These are phyloP conservation scores for Pterois miles DNA, from an alignment of 2,797 vertebrate genomes.

Conservation along the genomic window DNA sequence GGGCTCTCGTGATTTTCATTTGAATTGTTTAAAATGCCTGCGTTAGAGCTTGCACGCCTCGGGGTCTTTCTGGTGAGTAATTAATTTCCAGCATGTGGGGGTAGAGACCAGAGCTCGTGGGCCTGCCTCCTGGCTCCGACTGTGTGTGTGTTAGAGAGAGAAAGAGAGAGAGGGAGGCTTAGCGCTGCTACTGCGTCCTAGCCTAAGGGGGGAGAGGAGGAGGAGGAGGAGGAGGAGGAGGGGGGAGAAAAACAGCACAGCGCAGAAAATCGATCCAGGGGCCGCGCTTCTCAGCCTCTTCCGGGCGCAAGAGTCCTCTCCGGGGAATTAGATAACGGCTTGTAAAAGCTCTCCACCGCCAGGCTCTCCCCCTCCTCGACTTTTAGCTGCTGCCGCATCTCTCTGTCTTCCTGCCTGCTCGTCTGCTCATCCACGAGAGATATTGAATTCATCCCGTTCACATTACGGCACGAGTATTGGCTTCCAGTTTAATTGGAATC, in stretches of 20 bases:
- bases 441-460: constrained; percentile 62
- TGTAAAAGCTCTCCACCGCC: constrained; percentile 78
- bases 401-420: constrained; percentile 38
- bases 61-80: constrained; percentile 79
- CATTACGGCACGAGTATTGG: constrained; percentile 52
- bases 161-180: constrained; percentile 35
- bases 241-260: constrained; percentile 43
- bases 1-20: constrained; percentile 68
- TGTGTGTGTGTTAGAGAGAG: constrained; percentile 12
- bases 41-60: constrained; percentile 66
- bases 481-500: constrained; percentile 68
- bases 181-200: constrained; percentile 60
- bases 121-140: constrained; percentile 61
- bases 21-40: constrained; percentile 78
- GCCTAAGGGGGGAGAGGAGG: constrained; percentile 37
- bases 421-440: constrained; percentile 46
- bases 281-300: constrained; percentile 78
- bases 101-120: constrained; percentile 72
- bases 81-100: constrained; percentile 81
- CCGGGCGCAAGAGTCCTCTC: constrained; percentile 79
- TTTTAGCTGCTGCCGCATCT: constrained; percentile 60
- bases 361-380: constrained; percentile 43
- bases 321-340: constrained; percentile 81
- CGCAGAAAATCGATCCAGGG: constrained; percentile 80
- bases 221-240: not conserved